Percentiles rank a stretch among this genome's conserved stretches.
phyloP scores from a whole-genome alignment of 2,113 vertebrate species.

The Poeciliopsis prolifica region DNA sequence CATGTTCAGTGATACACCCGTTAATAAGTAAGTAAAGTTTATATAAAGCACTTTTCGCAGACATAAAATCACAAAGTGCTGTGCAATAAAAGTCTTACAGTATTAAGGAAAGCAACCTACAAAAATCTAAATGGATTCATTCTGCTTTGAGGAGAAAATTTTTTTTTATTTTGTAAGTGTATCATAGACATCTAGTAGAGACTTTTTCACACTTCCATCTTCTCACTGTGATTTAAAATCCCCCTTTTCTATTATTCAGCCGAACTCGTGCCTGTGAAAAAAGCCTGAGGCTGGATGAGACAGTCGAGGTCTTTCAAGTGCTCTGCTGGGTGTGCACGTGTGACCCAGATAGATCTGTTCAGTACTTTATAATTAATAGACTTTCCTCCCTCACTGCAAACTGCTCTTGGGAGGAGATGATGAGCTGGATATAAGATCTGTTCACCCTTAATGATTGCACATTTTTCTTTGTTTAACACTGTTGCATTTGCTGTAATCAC shows the following conservation, averaged over 20 bases:
- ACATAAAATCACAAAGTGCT: too few species aligned
- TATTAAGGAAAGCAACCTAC: not conserved
- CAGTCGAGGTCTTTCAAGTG: not conserved
- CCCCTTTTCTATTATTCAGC: not conserved
- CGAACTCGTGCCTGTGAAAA: not conserved
- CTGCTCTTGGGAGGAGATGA: constrained; percentile 7
- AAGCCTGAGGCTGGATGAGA: not conserved
- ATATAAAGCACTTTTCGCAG: too few species aligned
- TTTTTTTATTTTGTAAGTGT: not conserved
- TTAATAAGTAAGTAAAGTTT: too few species aligned
- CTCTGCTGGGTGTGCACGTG: not conserved
- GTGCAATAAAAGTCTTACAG: too few species aligned
- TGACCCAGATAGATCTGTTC: constrained; percentile 40
- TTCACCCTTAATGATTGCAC: not conserved
- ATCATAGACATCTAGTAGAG: not conserved
- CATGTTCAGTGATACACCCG: too few species aligned
- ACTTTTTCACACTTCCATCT: not conserved
- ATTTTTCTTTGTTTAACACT: not conserved
- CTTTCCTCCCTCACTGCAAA: constrained; percentile 5
- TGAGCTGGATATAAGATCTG: constrained; percentile 3
- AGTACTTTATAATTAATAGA: constrained; percentile 40
- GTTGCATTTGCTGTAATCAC: constrained; percentile 1
- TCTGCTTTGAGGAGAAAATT: not conserved
- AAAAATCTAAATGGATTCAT: not conserved
- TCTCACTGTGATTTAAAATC: not conserved